Evolutionary conservation across 2,888 invertebrate genomes (phyloP), one percentile per base, ranked within the genome.

Genomic region (Agonum fuliginosum): DNA sequence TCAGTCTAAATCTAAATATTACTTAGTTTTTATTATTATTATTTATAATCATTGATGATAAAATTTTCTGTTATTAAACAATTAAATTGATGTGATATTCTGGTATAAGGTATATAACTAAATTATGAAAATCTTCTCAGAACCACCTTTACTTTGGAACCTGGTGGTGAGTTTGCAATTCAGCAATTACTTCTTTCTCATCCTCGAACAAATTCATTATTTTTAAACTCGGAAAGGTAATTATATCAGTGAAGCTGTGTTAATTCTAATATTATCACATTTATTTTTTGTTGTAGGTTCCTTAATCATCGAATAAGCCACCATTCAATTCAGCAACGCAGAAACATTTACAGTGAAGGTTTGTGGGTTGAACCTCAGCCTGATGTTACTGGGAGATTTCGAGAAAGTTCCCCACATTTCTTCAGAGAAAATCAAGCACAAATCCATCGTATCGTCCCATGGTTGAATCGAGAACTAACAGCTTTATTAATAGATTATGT

Each of bases 391-490:
- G 93, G 93, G 20, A 88, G 93, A 22, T 92, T 90, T 83, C 89
- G 95, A 10, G 93, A 94, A 82, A 92, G 93, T 83, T 90, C 92
- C 22, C 94, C 95, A 0, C 89, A 91, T 43, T 94, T 92, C 86
- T 95, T 92, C 84, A 91, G 95, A 86, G 90, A 91, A 84, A 92
- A 97, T 87, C 94, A 94, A 75, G 92, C 93, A 10, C 94, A 95
- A 85, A 90, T 93, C 80, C 93, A 94, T 85, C 92, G 97, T 0
- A 88, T 98, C 73, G 92, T 95, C 79, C 95, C 95, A 0, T 98
- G 97, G 96, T 88, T 98, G 27, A 93, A 93, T 85, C 90, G 98
- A 80, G 97, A 98, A 86, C 88, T 98, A 24, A 91, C 92, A 81
- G 95, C 93, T 78, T 88, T 97, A 67, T 86, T 96, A 20, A 90